These are phyloP conservation scores for Rafetus swinhoei DNA, from an alignment of 2,113 vertebrate genomes.

Conservation along the genomic window DNA sequence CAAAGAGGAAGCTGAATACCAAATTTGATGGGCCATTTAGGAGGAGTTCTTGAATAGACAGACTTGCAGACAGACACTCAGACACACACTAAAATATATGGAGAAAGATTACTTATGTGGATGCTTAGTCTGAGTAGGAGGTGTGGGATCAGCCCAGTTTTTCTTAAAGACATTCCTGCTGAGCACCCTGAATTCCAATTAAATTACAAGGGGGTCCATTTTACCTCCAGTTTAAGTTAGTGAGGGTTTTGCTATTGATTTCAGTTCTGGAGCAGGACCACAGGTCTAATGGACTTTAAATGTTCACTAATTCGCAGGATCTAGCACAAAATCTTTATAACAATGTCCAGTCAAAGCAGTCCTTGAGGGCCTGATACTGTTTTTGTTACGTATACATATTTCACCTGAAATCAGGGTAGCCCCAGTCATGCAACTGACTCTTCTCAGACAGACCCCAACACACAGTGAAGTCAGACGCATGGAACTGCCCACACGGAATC, in stretches of 20 bases:
- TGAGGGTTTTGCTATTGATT: accelerated
- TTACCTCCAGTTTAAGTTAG: background rate
- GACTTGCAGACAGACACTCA: too few relatives aligned
- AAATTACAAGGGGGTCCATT: background rate
- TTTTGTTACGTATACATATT: background rate
- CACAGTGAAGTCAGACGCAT: accelerated
- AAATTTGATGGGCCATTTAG: too few relatives aligned
- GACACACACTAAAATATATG: too few relatives aligned
- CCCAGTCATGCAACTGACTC: conserved; percentile 17
- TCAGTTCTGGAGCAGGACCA: background rate
- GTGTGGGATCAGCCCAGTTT: background rate
- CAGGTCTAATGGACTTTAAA: background rate
- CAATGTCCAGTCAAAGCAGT: background rate
- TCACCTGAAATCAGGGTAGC: background rate
- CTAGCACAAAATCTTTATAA: background rate
- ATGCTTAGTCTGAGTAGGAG: accelerated
- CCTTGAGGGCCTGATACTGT: background rate
- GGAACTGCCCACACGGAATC: background rate
- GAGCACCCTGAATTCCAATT: accelerated
- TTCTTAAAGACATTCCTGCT: background rate
- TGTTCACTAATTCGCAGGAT: background rate
- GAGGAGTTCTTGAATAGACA: too few relatives aligned
- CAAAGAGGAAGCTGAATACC: too few relatives aligned
- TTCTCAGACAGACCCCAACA: background rate
- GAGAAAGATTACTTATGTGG: background rate